Evolutionary conservation across 1,140 invertebrate genomes (phyloP).

Genomic region (Condylostylus longicornis): DNA sequence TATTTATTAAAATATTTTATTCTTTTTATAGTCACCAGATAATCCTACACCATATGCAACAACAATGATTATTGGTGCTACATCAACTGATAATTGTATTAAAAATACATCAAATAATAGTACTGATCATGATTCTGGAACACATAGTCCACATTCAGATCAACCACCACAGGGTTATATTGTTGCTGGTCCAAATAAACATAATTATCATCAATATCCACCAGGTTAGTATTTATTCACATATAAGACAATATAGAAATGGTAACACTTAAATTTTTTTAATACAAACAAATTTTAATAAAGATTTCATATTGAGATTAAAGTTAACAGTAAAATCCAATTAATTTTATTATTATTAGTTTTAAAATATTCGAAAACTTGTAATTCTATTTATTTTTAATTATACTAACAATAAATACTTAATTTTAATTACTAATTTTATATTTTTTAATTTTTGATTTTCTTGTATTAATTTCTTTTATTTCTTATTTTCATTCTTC

Average conservation of each 20-base stretch:
- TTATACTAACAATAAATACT: too few species aligned
- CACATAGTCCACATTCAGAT: constrained; percentile 33
- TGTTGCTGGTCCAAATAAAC: constrained; percentile 26
- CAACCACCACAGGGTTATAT: constrained; percentile 12
- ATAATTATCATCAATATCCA: constrained; percentile 36
- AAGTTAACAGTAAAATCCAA: too few species aligned
- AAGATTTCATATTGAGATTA: too few species aligned
- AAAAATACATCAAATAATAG: constrained; percentile 35
- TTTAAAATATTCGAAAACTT: too few species aligned
- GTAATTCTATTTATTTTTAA: too few species aligned
- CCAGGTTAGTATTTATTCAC: constrained; percentile 30
- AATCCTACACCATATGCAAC: constrained; percentile 71
- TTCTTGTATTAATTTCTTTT: constrained; percentile 1
- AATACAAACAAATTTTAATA: too few species aligned
- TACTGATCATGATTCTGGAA: constrained; percentile 37
- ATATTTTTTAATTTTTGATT: too few species aligned
- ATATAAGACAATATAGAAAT: too few species aligned
- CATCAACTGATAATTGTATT: constrained; percentile 32
- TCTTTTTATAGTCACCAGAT: constrained; percentile 38
- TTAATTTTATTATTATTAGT: too few species aligned
- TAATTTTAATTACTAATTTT: too few species aligned
- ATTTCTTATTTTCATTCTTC: background rate
- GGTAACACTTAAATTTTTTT: too few species aligned
- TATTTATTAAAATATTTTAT: too few species aligned
- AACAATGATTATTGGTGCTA: constrained; percentile 48